Conservation (phyloP, 2,113 vertebrate genomes). For the Caretta caretta region DNA sequence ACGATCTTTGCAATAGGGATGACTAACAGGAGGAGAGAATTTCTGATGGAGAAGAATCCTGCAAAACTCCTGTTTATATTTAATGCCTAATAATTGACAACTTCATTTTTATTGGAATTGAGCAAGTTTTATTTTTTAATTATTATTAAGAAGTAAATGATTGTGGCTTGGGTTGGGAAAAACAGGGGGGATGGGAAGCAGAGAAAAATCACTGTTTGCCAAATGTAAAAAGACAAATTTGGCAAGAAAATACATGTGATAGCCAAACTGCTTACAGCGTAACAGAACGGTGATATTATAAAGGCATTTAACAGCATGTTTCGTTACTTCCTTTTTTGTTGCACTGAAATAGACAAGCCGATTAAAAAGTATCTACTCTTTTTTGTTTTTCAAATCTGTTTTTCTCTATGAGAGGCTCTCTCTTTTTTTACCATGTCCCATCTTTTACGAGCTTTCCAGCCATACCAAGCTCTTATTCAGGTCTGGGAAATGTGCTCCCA, state of each 20-base stretch:
- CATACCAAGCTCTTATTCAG: background rate
- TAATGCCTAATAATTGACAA: background rate
- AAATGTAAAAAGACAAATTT: background rate
- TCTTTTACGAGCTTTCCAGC: too few relatives aligned
- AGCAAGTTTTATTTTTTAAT: background rate
- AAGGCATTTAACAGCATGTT: background rate
- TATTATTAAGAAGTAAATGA: background rate
- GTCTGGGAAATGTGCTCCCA: background rate
- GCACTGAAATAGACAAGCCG: background rate
- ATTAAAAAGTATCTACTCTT: background rate
- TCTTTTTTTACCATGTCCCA: background rate
- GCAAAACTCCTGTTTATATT: background rate
- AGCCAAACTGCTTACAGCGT: accelerated
- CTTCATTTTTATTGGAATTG: background rate
- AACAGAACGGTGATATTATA: accelerated
- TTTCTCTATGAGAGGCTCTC: background rate
- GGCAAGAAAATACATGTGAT: accelerated
- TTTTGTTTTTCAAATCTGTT: accelerated
- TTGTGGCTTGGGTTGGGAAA: background rate
- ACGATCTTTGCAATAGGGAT: background rate
- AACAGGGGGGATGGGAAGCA: background rate
- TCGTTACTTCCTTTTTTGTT: background rate
- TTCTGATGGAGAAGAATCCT: background rate
- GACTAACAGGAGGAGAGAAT: background rate
- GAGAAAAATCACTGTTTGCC: background rate